A percentile compares a stretch with the other conserved stretches of the same genome.
Evolutionary conservation across 2,797 vertebrate species (phyloP).

Genomic region (Melanotaenia maccullochi): DNA sequence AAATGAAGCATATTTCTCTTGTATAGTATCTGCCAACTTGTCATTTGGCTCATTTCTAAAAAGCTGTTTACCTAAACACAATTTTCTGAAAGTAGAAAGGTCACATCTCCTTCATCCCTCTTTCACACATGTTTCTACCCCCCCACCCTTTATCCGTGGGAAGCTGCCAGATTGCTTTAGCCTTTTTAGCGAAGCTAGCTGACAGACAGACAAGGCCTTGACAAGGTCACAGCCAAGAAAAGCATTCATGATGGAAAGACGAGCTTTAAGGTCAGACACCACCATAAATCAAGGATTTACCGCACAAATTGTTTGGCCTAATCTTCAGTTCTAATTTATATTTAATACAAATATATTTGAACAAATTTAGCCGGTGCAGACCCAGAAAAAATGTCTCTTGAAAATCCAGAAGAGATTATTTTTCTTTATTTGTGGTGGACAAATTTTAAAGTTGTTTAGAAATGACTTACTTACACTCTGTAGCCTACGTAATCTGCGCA

Average conservation of each 20-base stretch:
- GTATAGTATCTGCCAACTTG: constrained; percentile 44
- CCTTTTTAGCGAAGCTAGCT: constrained; percentile 88
- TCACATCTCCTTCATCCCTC: constrained; percentile 81
- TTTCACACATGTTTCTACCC: constrained; percentile 57
- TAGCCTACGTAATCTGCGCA: too few relatives aligned
- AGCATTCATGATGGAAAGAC: constrained; percentile 81
- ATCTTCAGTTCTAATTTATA: constrained; percentile 17
- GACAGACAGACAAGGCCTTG: constrained; percentile 79
- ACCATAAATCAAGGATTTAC: constrained; percentile 15
- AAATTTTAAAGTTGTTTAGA: not conserved
- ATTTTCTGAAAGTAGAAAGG: constrained; percentile 86
- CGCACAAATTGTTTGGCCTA: not conserved
- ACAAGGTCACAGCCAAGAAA: constrained; percentile 88
- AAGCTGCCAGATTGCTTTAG: constrained; percentile 89
- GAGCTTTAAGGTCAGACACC: constrained; percentile 41
- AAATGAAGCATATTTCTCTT: constrained; percentile 4
- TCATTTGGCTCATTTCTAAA: constrained; percentile 82
- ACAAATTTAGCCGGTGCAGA: not conserved
- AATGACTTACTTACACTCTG: not conserved
- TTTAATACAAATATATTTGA: constrained; percentile 12
- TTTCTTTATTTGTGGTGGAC: not conserved
- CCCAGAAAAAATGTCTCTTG: not conserved
- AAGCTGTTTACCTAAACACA: constrained; percentile 91
- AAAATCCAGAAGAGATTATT: not conserved
- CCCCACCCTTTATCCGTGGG: constrained; percentile 58